A percentile compares a stretch with the other conserved stretches of the same genome.
phyloP scores from a whole-genome alignment of 92 coral and sea anemone genomes.

The Heliopora coerulea region DNA sequence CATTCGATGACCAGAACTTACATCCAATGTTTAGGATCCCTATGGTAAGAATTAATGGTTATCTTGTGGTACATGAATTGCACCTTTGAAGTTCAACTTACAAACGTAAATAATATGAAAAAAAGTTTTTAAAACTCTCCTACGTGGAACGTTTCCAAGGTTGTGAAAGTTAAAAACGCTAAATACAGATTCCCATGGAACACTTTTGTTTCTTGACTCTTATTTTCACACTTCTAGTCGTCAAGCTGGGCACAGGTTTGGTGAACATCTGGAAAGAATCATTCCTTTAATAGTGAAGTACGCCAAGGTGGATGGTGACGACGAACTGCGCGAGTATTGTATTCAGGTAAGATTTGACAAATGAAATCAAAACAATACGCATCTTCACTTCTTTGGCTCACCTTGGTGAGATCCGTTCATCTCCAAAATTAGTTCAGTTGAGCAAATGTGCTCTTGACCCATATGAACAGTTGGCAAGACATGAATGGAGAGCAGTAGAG shows the following conservation, averaged over 20 bases:
- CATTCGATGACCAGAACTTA: constrained; percentile 93
- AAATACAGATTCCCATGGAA: too few species aligned
- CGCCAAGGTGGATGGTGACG: constrained; percentile 90
- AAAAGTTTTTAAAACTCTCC: too few species aligned
- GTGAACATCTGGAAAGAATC: constrained; percentile 93
- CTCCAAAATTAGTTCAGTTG: too few species aligned
- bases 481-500: too few species aligned
- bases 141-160: too few species aligned
- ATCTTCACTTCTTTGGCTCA: too few species aligned
- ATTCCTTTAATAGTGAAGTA: constrained; percentile 90
- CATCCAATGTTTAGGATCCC: constrained; percentile 94
- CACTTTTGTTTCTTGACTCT: too few species aligned
- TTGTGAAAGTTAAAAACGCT: too few species aligned
- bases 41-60: constrained; percentile 58
- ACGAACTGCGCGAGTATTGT: constrained; percentile 92
- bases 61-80: not conserved
- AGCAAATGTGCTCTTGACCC: too few species aligned
- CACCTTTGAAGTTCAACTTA: not conserved
- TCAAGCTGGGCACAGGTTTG: constrained; percentile 98
- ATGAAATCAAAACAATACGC: not conserved
- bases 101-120: too few species aligned
- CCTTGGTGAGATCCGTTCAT: too few species aligned
- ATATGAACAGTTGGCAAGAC: too few species aligned
- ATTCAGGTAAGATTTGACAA: constrained; percentile 64
- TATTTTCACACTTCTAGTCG: constrained; percentile 82